Evolutionary conservation across 2,888 invertebrate genomes (phyloP).

Genomic region (Pandemis heparana): DNA sequence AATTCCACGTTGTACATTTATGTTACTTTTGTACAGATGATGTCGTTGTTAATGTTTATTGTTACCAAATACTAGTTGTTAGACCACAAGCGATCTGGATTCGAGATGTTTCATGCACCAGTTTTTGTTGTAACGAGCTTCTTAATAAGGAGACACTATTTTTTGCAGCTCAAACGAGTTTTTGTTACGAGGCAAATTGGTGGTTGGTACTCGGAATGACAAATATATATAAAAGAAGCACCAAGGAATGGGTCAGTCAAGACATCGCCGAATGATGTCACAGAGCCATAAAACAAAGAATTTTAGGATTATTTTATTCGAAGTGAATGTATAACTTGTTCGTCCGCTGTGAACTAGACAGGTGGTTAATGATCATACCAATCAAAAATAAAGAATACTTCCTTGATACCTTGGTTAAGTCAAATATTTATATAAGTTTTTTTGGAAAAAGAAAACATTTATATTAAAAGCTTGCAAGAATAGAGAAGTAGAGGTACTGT

Average conservation of each 20-base stretch:
- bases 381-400: not conserved
- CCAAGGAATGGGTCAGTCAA: constrained; percentile 54
- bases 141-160: constrained; percentile 34
- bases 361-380: not conserved
- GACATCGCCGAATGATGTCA: constrained; percentile 9
- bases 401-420: no score
- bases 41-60: not conserved
- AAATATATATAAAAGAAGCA: constrained; percentile 50
- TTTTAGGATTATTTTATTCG: constrained; percentile 3
- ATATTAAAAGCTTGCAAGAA: no score
- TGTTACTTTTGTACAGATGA: not conserved
- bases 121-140: constrained; percentile 18
- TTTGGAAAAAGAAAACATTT: no score
- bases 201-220: not conserved
- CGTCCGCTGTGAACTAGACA: not conserved
- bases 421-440: no score
- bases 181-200: constrained; percentile 32
- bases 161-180: constrained; percentile 30
- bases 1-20: not conserved
- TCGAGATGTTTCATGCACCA: constrained; percentile 19
- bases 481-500: no score
- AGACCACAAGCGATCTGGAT: constrained; percentile 3
- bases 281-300: constrained; percentile 9
- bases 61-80: not conserved
- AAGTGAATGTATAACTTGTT: not conserved